Evolutionary conservation across 2,113 vertebrate genomes (phyloP).

Genomic region (Eptesicus fuscus): DNA sequence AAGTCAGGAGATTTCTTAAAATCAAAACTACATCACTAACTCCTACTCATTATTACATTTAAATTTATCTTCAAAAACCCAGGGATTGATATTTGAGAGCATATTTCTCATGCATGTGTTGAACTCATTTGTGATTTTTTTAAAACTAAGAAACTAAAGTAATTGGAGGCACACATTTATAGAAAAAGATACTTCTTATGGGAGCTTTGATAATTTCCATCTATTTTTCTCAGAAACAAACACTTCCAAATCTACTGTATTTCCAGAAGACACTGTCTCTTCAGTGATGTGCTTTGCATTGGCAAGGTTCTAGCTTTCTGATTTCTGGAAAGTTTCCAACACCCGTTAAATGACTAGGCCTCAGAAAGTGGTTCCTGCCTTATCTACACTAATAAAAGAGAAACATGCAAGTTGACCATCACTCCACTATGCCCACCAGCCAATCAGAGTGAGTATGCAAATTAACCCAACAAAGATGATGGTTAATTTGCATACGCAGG

Average conservation of each 20-base stretch:
- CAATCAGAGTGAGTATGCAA: no score
- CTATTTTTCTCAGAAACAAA: constrained; percentile 29
- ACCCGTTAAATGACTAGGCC: constrained; percentile 48
- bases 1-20: constrained; percentile 7
- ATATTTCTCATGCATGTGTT: neutral
- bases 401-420: no score
- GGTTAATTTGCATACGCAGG: no score
- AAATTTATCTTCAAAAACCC: neutral
- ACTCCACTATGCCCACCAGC: no score
- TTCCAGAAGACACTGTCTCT: constrained; percentile 57
- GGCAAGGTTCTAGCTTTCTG: constrained; percentile 57
- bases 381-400: neutral
- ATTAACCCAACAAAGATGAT: no score
- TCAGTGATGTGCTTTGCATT: neutral
- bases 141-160: constrained; percentile 15
- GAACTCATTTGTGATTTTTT: constrained; percentile 9
- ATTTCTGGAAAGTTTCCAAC: constrained; percentile 60
- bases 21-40: neutral
- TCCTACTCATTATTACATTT: neutral
- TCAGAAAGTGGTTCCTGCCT: constrained; percentile 68
- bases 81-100: neutral
- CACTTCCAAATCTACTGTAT: constrained; percentile 32
- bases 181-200: constrained; percentile 27
- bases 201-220: neutral
- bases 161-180: constrained; percentile 15